Evolutionary conservation across 2,113 vertebrate species (phyloP).

Genomic region (Leptocoma aspasia): DNA sequence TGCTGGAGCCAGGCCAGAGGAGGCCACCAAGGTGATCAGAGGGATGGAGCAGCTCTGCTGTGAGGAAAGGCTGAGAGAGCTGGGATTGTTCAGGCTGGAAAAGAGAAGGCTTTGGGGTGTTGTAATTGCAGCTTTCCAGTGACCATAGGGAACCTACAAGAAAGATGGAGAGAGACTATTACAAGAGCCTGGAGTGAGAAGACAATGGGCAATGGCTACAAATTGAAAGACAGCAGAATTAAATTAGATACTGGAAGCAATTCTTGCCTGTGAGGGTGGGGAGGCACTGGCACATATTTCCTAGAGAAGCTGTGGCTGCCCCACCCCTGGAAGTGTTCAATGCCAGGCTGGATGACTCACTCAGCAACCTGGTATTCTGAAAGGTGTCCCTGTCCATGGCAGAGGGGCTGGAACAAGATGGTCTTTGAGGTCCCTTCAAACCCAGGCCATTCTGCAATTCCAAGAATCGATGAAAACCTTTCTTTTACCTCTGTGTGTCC

Average conservation of each 20-base stretch:
- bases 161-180: neutral
- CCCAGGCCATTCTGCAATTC: accelerated
- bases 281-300: accelerated
- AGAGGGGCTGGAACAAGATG: neutral
- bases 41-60: neutral
- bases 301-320: accelerated
- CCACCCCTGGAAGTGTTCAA: neutral
- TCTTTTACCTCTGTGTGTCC: neutral
- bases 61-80: neutral
- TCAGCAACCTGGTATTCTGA: neutral
- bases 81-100: accelerated
- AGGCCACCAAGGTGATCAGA: neutral
- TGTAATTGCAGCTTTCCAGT: accelerated
- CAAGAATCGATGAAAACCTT: neutral
- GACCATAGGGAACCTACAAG: accelerated
- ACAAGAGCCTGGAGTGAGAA: accelerated
- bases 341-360: neutral
- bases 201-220: accelerated
- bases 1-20: neutral
- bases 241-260: neutral
- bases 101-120: accelerated
- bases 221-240: neutral
- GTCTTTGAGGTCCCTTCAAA: neutral
- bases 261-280: accelerated
- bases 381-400: neutral